Evolutionary conservation across 2,888 invertebrate species (phyloP), one percentile per base, ranked within the genome.

Genomic region (Operophtera brumata): DNA sequence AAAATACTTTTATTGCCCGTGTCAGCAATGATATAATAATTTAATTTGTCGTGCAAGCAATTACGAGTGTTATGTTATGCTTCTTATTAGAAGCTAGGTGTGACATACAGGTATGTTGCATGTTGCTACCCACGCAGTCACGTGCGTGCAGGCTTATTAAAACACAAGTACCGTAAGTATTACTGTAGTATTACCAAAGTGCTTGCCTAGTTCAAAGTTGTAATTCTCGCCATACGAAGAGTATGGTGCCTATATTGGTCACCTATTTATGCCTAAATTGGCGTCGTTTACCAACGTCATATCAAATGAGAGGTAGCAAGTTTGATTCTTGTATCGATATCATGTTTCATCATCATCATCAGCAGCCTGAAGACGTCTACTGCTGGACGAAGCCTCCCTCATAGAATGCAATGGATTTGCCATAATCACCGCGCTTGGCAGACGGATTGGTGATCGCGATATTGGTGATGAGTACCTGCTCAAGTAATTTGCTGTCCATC

Each of bases 21-120:
- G 62, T 59, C 57, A 46, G 59, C 54, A 62, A 56, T 53, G 47
- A 60, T 51, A 56, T 62, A 59, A 64, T 62, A 65, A 65, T 66
- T 59, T 50, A 49, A 65, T 66, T 59, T 50, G 50, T 58, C 54
- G 48, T 47, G 40, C 36, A 35, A 13, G 45, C 48, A 45, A 37
- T 47, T 52, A 52, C 10, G 41, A 30, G 35, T 26, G 35, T 44
- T 32, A 32, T 28, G 4, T 20, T 20, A 37, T 32, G 26, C 39
- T 40, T 43, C 6, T 32, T 54, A 53, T 14, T 49, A 50, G 28
- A 49, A 46, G 26, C 45, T 20, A 42, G 40, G 36, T 36, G 34
- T 50, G 32, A 54, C 43, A 44, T 35, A 25, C 37, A 12, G 20
- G 35, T 14, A 36, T 35, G 34, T 40, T 3, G 32, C 40, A 25